Evolutionary conservation across 2,797 vertebrate species (phyloP), one percentile per base, ranked within the genome.

Genomic region (Tokudaia muenninki): DNA sequence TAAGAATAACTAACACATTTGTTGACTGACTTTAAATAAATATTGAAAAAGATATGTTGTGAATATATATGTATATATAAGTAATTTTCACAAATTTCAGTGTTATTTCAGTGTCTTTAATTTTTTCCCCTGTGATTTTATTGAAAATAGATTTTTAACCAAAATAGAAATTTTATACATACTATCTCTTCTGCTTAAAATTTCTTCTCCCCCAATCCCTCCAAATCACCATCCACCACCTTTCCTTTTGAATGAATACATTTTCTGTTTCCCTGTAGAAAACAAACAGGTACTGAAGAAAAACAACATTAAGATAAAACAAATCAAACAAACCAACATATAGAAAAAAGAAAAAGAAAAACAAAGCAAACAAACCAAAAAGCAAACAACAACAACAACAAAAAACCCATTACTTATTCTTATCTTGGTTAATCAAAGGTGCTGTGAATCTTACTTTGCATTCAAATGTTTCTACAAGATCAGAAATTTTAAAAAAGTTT

Each of bases 391-490:
- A 11, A 4, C 19, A 72, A 34, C n/a, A n/a, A 34, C 2, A 70
- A 57, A 59, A 59, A 59, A 26, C 57, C 8, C 16, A 34, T 65
- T 47, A 0, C 12, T 34, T 13, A 3, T 84, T 67, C 34, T 63
- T 78, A 55, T 86, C 90, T 81, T 94, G 9, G 92, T 57, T 87
- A 90, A 50, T 83, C 52, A 70, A 80, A 52, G 3, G 31, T 50
- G 1, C 80, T 52, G 4, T 81, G 4, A 81, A 82, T 37, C 77
- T 31, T 81, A 2, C 1, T 37, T 94, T 72, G 0, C 82, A 24
- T 65, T 88, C 14, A 96, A 37, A 41, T 90, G 3, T 61, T 94
- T 84, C 88, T 72, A 74, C 2, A 90, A 3, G 87, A 16, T 5
- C 29, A 59, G 6, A 3, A 78, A 94, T 90, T 41, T 41, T 2